Evolutionary conservation across 2,113 vertebrate genomes (phyloP).

Genomic region (Tichodroma muraria): DNA sequence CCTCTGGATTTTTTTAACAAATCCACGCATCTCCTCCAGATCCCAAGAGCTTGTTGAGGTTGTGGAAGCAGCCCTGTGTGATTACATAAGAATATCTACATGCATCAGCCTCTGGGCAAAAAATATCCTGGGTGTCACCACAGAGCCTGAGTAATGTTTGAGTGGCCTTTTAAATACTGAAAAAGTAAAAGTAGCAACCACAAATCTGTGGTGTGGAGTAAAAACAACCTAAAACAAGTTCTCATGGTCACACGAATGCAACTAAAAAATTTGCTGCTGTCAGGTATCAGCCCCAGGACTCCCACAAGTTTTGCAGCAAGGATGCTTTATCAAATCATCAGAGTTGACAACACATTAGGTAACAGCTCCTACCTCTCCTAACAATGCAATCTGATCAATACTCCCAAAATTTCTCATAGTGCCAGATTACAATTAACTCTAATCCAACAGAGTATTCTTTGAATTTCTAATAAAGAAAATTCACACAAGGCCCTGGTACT

Average conservation of each 20-base stretch:
- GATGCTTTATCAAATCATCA: neutral
- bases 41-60: neutral
- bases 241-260: neutral
- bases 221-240: neutral
- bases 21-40: neutral
- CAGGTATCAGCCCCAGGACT: neutral
- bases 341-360: neutral
- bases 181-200: conserved; percentile 40
- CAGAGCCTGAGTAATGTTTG: neutral
- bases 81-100: neutral
- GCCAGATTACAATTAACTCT: neutral
- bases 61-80: neutral
- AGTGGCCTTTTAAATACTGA: neutral
- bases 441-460: too few relatives aligned
- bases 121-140: neutral
- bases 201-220: neutral
- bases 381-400: conserved; percentile 14
- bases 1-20: neutral
- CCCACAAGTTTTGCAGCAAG: neutral
- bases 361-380: neutral
- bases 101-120: neutral
- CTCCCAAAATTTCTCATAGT: neutral
- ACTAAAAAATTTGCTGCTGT: neutral
- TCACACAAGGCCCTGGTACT: neutral
- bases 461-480: too few relatives aligned